Evolutionary conservation across 2,888 invertebrate genomes (phyloP), one percentile per base, ranked within the genome.

Genomic region (Sarcophaga caerulescens): DNA sequence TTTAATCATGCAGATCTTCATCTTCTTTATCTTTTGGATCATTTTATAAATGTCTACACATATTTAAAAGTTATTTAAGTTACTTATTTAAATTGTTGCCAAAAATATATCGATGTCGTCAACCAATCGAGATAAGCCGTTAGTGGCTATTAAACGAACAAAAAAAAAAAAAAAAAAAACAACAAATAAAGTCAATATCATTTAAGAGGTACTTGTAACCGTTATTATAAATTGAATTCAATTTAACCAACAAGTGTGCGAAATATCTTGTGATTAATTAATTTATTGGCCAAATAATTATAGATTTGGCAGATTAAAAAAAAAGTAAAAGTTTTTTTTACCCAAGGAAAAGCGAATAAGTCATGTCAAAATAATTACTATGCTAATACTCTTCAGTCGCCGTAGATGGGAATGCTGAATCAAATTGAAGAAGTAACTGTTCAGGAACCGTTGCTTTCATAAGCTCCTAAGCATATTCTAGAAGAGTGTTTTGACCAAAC

Each of bases 191-290:
- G 52, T 69, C 69, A 69, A 47, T 52, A 57, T 25, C 57, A 25
- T 25, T 70, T 57, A 71, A 59, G 59, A 11, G 59, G 19, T 12
- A 59, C 70, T 71, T 71, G 70, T 10, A 52, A 23, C 17, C 59
- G 25, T 71, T 71, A 35, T 35, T 35, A 35, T 35, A 35, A 35
- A 2, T 35, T 35, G 10, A 10, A 35, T 35, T 35, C 35, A 10
- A 35, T 35, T 52, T 35, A 1, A 57, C 4, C 57, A 57, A 57
- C 59, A 59, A 59, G 12, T 71, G 59, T n/a, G 35, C 57, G 57
- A 59, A 71, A 71, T 14, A 59, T 71, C 21, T 71, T 21, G 11
- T n/a, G 35, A 71, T 59, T 59, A 71, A 71, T 59, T 17, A 60
- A n/a, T 60, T 60, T 19, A 21, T 60, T 60, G 44, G 1, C 52